These are phyloP conservation scores for Cepaea hortensis DNA, from an alignment of 2,888 invertebrate genomes.

Conservation along the genomic window DNA sequence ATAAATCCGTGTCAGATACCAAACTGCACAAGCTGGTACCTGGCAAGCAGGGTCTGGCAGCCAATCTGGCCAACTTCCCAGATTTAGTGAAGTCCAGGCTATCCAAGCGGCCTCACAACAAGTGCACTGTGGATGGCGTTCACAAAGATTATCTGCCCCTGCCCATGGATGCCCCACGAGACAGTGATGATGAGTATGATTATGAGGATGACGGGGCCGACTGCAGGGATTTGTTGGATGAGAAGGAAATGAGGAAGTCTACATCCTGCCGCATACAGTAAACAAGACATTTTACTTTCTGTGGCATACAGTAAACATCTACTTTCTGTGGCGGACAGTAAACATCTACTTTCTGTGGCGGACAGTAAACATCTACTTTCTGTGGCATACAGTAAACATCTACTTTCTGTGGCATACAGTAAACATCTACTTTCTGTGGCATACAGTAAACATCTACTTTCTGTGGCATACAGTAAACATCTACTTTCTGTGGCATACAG, in stretches of 20 bases:
- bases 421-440: too few relatives aligned
- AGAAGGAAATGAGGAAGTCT: constrained; percentile 55
- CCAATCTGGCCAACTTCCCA: constrained; percentile 55
- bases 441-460: too few relatives aligned
- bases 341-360: too few relatives aligned
- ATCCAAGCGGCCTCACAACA: constrained; percentile 48
- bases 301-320: too few relatives aligned
- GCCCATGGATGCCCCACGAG: constrained; percentile 52
- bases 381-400: too few relatives aligned
- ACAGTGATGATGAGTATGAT: constrained; percentile 51
- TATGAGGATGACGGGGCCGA: constrained; percentile 54
- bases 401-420: too few relatives aligned
- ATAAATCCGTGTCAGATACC: constrained; percentile 54
- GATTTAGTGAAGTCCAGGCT: constrained; percentile 52
- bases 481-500: too few relatives aligned
- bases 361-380: too few relatives aligned
- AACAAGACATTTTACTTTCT: not conserved
- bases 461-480: too few relatives aligned
- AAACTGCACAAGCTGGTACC: constrained; percentile 54
- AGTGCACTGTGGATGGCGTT: constrained; percentile 43
- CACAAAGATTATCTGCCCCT: constrained; percentile 54
- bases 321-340: too few relatives aligned
- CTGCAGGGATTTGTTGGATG: constrained; percentile 53
- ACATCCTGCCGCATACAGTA: constrained; percentile 54
- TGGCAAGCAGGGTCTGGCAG: constrained; percentile 50